Percentiles rank a stretch among this genome's conserved stretches.
Evolutionary conservation across 2,888 invertebrate species (phyloP).

Genomic region (Incurvaria masculella): DNA sequence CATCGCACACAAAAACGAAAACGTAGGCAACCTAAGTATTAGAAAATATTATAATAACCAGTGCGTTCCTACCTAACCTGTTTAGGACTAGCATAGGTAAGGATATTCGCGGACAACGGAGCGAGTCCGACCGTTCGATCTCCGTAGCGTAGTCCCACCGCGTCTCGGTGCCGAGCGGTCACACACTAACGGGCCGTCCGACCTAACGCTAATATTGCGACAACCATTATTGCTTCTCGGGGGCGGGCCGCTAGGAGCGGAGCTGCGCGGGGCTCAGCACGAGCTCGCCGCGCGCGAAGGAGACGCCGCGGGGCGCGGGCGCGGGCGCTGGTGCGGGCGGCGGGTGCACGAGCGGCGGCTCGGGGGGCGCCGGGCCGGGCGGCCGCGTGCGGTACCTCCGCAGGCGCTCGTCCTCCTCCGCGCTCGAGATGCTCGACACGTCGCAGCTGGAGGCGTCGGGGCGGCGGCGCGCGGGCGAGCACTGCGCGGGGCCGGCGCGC

Average conservation of each 20-base stretch:
- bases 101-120: neutral
- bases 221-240: conserved; percentile 35
- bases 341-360: conserved; percentile 13
- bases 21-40: too few species aligned
- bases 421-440: conserved; percentile 48
- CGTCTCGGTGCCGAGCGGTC: too few species aligned
- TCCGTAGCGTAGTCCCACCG: neutral
- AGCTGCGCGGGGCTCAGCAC: conserved; percentile 63
- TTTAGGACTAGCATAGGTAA: neutral
- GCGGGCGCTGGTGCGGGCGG: conserved; percentile 22
- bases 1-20: too few species aligned
- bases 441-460: conserved; percentile 47
- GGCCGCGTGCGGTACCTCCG: conserved; percentile 15
- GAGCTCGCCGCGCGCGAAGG: conserved; percentile 57
- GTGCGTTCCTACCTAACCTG: neutral
- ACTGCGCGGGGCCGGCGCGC: conserved; percentile 44
- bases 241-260: conserved; percentile 40
- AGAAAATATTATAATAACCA: too few species aligned
- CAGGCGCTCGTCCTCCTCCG: conserved; percentile 47
- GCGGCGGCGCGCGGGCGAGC: conserved; percentile 46
- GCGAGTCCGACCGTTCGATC: neutral
- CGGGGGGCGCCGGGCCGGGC: neutral
- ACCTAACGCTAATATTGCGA: conserved; percentile 24
- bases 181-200: neutral
- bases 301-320: conserved; percentile 45